phyloP scores from a whole-genome alignment of 2,113 vertebrate genomes.

The Cygnus atratus region DNA sequence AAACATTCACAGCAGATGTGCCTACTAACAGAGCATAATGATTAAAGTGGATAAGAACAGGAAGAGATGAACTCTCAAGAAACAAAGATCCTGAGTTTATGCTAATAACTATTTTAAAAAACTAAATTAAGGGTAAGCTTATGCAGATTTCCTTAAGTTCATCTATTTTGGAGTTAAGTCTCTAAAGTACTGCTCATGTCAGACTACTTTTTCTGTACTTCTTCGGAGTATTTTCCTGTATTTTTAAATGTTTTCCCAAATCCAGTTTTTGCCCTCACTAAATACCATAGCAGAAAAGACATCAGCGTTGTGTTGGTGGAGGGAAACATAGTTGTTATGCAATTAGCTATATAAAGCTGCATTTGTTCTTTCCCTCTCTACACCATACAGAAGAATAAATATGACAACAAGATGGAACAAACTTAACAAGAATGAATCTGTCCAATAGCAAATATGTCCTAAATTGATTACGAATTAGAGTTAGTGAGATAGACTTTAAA shows the following conservation, averaged over 20 bases:
- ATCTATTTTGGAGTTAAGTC: background rate
- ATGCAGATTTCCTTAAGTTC: background rate
- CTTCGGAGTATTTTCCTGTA: background rate
- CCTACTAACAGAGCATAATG: background rate
- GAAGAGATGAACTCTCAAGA: constrained; percentile 46
- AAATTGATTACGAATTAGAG: background rate
- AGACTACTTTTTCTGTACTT: background rate
- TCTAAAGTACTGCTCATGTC: background rate
- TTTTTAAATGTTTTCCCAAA: background rate
- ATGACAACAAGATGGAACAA: background rate
- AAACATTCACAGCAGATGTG: constrained; percentile 14
- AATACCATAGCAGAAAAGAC: background rate
- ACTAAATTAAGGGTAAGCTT: background rate
- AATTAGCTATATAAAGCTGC: background rate
- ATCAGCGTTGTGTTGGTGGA: background rate
- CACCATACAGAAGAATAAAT: background rate
- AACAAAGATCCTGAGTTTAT: constrained; percentile 31
- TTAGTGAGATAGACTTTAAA: background rate
- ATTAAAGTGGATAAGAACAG: constrained; percentile 18
- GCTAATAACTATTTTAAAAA: constrained; percentile 10
- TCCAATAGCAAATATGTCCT: background rate
- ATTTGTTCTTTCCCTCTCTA: background rate
- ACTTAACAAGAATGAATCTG: background rate
- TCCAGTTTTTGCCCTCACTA: background rate
- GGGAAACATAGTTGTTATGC: background rate